Evolutionary conservation across 2,797 vertebrate species (phyloP), one percentile per base, ranked within the genome.

Genomic region (Austrolebias charrua): DNA sequence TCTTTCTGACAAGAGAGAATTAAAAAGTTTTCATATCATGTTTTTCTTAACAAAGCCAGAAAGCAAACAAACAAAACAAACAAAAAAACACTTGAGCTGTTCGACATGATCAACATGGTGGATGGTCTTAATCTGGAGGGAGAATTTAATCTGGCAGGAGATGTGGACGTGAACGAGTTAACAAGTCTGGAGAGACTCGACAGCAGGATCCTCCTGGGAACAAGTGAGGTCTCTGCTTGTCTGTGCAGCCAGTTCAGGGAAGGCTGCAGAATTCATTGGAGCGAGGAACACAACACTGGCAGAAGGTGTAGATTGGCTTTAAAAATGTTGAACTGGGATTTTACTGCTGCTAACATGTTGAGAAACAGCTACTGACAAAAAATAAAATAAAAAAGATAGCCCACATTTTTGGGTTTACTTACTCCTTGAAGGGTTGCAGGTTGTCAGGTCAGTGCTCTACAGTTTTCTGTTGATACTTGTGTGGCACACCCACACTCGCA

Each of bases 151-250:
- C 63, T 80, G 80, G 73, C 69, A 79, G 71, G 54, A 59, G 58
- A 55, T 64, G 55, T 62, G 54, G 65, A 76, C 38, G 60, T 45
- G 66, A 76, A 73, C 4, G 4, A 65, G 64, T 62, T 86, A 84
- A 83, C 74, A 82, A 75, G 78, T 79, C 77, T 63, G 13, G 44
- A 67, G 74, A 71, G 74, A 73, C 52, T 29, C 16, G 11, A 45
- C 29, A 40, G 46, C 43, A 66, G 52, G 70, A 63, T 60, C 49
- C 50, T 60, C 73, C 7, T 53, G 68, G 58, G 74, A 70, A 35
- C 46, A 48, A 44, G 53, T 52, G 56, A 66, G 33, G n/a, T 56
- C 62, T 67, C 49, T 50, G 33, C 15, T 62, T 55, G 52, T 59
- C 56, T 66, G 53, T 60, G 53, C 44, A 46, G 44, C 60, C 55